Conservation (phyloP, 2,113 vertebrate genomes). For the Mesembrinibis cayennensis region DNA sequence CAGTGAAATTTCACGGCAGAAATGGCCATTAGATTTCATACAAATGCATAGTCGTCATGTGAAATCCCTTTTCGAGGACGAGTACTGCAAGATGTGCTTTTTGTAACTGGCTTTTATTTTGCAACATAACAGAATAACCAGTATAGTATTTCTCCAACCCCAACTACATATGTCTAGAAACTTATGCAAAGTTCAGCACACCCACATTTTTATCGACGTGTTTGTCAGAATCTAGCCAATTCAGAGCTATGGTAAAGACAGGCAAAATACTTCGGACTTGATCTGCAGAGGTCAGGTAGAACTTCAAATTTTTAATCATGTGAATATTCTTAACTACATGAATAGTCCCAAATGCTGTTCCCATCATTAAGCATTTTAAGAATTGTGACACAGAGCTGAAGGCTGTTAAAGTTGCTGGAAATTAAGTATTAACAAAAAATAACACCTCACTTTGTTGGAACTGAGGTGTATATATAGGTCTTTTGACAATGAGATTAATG, state of each 20-base stretch:
- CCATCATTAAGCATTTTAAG: neutral
- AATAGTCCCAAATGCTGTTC: neutral
- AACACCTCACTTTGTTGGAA: neutral
- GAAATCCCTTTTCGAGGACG: conserved; percentile 29
- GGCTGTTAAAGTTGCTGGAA: neutral
- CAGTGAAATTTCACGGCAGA: conserved; percentile 61
- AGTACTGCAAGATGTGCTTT: neutral
- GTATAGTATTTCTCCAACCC: neutral
- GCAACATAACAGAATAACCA: neutral
- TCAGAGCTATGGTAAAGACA: neutral
- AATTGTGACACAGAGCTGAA: neutral
- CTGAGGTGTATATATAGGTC: neutral
- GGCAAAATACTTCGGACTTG: neutral
- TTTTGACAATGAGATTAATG: conserved; percentile 10
- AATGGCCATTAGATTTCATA: conserved; percentile 52
- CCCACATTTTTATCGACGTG: neutral
- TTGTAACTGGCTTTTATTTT: neutral
- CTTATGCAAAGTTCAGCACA: neutral
- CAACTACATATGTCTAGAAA: neutral
- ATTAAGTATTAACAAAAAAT: neutral
- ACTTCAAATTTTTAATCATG: neutral
- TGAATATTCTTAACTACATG: neutral
- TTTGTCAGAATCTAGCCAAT: neutral
- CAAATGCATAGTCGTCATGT: conserved; percentile 7
- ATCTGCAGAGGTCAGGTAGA: neutral